Evolutionary conservation across 2,797 vertebrate genomes (phyloP).

Genomic region (Gymnodraco acuticeps): DNA sequence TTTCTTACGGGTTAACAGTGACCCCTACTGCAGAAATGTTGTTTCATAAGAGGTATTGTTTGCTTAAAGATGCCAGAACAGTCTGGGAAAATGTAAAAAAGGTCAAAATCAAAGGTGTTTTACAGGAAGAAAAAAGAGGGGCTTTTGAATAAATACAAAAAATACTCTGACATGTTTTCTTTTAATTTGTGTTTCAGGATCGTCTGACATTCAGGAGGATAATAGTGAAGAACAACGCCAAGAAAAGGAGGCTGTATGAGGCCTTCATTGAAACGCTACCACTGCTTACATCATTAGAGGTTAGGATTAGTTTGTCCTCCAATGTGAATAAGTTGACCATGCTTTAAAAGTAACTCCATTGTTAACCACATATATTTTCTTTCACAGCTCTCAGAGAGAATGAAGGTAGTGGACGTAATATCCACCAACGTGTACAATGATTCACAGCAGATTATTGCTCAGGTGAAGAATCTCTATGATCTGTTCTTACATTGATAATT

Average conservation of each 20-base stretch:
- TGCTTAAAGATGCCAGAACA: neutral
- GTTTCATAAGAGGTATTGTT: constrained; percentile 15
- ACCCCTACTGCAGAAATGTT: constrained; percentile 29
- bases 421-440: constrained; percentile 93
- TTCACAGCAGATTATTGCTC: constrained; percentile 97
- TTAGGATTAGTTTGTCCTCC: constrained; percentile 67
- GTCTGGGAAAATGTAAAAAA: constrained; percentile 15
- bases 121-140: neutral
- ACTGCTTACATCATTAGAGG: constrained; percentile 97
- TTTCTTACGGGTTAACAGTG: constrained; percentile 15
- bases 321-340: neutral
- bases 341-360: constrained; percentile 15
- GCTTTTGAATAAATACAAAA: neutral
- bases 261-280: constrained; percentile 98
- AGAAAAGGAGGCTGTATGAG: constrained; percentile 98
- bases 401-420: constrained; percentile 98
- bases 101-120: no score
- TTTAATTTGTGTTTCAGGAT: constrained; percentile 85
- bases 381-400: constrained; percentile 94
- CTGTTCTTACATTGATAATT: neutral
- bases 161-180: constrained; percentile 16
- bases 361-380: constrained; percentile 33
- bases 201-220: constrained; percentile 98
- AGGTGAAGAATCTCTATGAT: constrained; percentile 83
- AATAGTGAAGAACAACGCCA: constrained; percentile 99